phyloP scores from a whole-genome alignment of 2,113 vertebrate genomes.

The Rhinichthys klamathensis region DNA sequence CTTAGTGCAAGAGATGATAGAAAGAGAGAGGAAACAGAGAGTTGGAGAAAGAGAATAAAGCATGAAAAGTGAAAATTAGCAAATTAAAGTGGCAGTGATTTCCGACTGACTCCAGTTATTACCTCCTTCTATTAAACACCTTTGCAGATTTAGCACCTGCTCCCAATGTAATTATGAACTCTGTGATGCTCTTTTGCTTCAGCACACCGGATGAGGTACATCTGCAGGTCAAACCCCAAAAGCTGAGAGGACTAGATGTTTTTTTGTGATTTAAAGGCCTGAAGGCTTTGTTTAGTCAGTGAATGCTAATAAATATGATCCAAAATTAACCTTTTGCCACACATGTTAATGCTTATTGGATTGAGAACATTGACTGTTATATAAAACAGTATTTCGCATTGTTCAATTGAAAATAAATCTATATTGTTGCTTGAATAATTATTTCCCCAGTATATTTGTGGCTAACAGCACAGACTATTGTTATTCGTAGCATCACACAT shows the following conservation, averaged over 20 bases:
- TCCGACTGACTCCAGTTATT: background rate
- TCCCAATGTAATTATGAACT: background rate
- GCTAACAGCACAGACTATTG: background rate
- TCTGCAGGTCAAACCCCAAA: background rate
- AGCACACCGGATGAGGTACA: background rate
- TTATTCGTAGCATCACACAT: background rate
- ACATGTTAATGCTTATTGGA: background rate
- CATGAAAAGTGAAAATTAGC: background rate
- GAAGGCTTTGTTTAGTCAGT: background rate
- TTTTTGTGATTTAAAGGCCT: too few species aligned
- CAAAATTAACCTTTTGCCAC: background rate
- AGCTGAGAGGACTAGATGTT: background rate
- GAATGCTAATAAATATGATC: background rate
- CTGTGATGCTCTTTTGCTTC: background rate
- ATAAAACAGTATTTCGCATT: background rate
- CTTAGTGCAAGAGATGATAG: background rate
- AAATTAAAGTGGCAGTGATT: background rate
- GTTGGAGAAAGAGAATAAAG: background rate
- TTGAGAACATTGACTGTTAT: background rate
- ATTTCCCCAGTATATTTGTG: background rate
- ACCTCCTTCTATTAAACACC: background rate
- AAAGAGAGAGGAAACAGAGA: background rate
- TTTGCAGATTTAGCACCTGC: conserved; percentile 34
- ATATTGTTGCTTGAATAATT: background rate
- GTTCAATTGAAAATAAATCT: background rate